These are phyloP conservation scores for Nemotelus pantherinus DNA, from an alignment of 2,888 invertebrate genomes.

Conservation along the genomic window DNA sequence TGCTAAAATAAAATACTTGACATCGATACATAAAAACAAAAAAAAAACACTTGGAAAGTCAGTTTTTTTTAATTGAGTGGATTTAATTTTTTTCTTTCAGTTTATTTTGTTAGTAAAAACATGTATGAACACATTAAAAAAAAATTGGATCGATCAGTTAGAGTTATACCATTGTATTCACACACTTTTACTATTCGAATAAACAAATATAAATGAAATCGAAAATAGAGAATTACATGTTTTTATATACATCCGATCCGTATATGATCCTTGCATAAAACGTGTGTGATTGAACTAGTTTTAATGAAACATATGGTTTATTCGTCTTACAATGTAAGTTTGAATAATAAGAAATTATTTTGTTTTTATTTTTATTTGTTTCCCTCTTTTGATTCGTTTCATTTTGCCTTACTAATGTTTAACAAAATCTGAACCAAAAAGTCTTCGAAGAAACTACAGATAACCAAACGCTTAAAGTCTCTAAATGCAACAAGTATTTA, in stretches of 20 bases:
- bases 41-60: conserved; percentile 27
- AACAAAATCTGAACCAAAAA: conserved; percentile 8
- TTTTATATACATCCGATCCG: conserved; percentile 2
- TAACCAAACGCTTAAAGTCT: background rate
- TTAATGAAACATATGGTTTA: too few relatives aligned
- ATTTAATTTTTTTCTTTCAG: conserved; percentile 34
- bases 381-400: background rate
- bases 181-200: conserved; percentile 42
- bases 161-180: conserved; percentile 41
- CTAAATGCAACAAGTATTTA: conserved; percentile 22
- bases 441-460: conserved; percentile 3
- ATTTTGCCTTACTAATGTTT: background rate
- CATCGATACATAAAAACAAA: conserved; percentile 41
- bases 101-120: conserved; percentile 40
- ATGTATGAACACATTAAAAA: conserved; percentile 21
- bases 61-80: conserved; percentile 39
- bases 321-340: too few relatives aligned
- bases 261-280: background rate
- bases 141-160: conserved; percentile 41
- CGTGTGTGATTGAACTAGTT: too few relatives aligned
- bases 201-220: conserved; percentile 39
- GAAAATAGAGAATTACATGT: conserved; percentile 30
- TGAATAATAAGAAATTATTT: too few relatives aligned
- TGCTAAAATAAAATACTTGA: conserved; percentile 44
- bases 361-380: background rate